Base-by-base conservation (phyloP, 1,140 invertebrate genomes). In the Drosophila gunungcola region DNA sequence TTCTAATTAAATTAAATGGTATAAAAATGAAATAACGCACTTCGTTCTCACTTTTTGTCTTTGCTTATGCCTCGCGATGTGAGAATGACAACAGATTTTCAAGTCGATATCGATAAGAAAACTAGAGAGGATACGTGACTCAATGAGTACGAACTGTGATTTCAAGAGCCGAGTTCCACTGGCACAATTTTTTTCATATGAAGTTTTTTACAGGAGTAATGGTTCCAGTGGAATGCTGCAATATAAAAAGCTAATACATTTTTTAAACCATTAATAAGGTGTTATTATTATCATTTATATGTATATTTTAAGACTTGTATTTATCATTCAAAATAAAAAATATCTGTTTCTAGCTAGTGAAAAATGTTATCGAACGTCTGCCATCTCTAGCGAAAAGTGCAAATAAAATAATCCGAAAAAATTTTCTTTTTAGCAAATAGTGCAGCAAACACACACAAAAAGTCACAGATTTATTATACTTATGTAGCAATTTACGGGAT, bases 21-120 rank as follows among this genome's bases (percentile, higher is more conserved):
- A 88, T 84, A 88, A 88, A 88, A 88, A 89, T 90, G 52, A 89
- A 89, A 88, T 83, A 89, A 88, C 84, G 84, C 84, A 88, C 84
- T 89, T 90, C 67, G 73, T 78, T 78, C 73, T 81, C 67, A 60
- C 60, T 78, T 61, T 57, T 64, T 73, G 57, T 70, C 78, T 73
- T 79, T 75, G 53, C 78, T 73, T 48, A 45, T 84, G 56, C 60
- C 21, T 82, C 48, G 64, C 64, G 64, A 72, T 68, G 64, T 65
- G 64, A 68, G 64, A 81, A 80, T 80, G 79, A 80, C 74, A 80
- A 81, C 78, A 77, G 54, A 56, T 69, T 67, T 70, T 70, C 25
- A 67, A 55, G 52, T 52, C 65, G 69, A 60, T 73, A 69, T 36
- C 67, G 63, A 70, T 70, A 67, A 21, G 25, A 1, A 7, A 13